A percentile compares a stretch with the other conserved stretches of the same genome.
Conservation (phyloP, 2,113 vertebrate species). For the Cavia aperea region DNA sequence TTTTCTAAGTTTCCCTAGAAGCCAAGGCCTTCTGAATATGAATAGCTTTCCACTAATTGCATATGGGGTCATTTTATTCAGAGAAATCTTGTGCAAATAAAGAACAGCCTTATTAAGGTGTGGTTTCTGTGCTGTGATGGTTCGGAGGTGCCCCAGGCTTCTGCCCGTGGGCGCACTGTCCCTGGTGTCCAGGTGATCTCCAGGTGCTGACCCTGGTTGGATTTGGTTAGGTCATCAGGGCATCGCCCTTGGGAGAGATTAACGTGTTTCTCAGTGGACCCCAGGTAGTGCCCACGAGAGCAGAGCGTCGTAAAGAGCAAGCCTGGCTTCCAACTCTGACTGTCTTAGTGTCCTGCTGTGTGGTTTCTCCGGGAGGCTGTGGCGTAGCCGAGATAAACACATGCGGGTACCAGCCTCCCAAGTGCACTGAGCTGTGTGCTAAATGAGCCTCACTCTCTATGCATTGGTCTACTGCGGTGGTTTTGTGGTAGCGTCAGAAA, state of each 20-base stretch:
- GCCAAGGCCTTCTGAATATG: background rate
- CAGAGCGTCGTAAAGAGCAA: background rate
- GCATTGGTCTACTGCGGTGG: background rate
- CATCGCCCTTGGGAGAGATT: background rate
- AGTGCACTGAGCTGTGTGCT: background rate
- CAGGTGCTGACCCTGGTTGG: background rate
- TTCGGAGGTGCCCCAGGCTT: background rate
- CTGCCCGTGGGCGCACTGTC: background rate
- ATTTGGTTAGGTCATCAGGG: background rate
- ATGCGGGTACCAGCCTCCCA: background rate
- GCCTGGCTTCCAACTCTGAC: background rate
- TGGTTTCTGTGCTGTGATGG: background rate
- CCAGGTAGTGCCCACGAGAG: background rate
- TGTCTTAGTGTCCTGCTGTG: background rate
- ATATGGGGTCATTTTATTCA: background rate
- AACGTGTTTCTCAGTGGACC: background rate
- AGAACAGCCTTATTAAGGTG: background rate
- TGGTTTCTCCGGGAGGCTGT: background rate
- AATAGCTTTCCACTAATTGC: background rate
- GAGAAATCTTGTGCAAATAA: background rate
- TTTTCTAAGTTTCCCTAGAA: background rate
- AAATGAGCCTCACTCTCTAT: background rate
- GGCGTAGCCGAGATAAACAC: background rate
- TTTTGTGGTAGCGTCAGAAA: background rate
- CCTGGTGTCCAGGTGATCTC: background rate